Percentiles rank a stretch among this genome's conserved stretches.
Evolutionary conservation across 2,888 invertebrate species (phyloP).

Genomic region (Augochlorella aurata): DNA sequence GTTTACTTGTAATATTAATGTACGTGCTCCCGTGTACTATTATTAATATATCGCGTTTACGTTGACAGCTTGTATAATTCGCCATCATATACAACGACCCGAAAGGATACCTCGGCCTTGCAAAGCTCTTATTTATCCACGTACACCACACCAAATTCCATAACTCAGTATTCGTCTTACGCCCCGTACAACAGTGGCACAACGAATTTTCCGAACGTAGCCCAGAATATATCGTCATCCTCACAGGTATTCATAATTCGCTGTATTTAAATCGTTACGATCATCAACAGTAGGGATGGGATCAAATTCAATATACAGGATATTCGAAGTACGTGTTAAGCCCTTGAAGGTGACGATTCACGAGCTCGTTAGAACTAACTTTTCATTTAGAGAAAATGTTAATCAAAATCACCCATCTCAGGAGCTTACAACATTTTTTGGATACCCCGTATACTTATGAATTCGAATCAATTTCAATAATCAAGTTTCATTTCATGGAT

Average conservation of each 20-base stretch:
- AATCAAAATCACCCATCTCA: too few species aligned
- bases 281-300: constrained; percentile 3
- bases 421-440: too few species aligned
- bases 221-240: constrained; percentile 79
- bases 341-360: too few species aligned
- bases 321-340: too few species aligned
- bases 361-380: too few species aligned
- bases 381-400: too few species aligned
- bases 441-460: too few species aligned
- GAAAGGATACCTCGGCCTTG: constrained; percentile 77
- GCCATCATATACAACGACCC: constrained; percentile 75
- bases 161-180: constrained; percentile 79
- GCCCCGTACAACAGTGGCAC: constrained; percentile 78
- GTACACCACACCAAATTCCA: constrained; percentile 78
- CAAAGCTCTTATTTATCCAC: constrained; percentile 78
- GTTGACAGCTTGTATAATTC: constrained; percentile 76
- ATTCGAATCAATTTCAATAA: too few species aligned
- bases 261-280: background rate
- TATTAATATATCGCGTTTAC: background rate
- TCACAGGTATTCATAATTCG: constrained; percentile 72
- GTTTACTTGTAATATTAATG: too few species aligned
- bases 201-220: constrained; percentile 77
- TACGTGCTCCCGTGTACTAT: background rate
- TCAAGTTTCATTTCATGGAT: too few species aligned
- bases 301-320: too few species aligned